Base-by-base conservation (phyloP, 2,888 invertebrate species). In the Morpho achilles region DNA sequence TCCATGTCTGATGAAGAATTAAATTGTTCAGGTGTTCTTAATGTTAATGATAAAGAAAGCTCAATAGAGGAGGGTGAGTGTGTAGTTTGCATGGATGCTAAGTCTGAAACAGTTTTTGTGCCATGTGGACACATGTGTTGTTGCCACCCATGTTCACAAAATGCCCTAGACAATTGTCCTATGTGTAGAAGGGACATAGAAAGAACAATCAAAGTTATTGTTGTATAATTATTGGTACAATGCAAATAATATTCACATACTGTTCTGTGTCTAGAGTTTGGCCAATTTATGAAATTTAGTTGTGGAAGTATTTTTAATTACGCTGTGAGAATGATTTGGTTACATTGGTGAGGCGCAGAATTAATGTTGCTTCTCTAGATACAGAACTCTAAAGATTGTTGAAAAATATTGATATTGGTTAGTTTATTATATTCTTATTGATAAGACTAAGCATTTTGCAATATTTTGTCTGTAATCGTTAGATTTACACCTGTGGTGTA, bases 111-210 rank as follows among this genome's bases (percentile, higher is more conserved):
- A 54, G 94, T 97, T 72, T 96, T 96, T 89, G 92, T 97, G 69
- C 96, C 96, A 57, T 97, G 97, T 78, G 97, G 97, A 58, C 97
- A 97, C 81, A 93, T 96, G 75, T 97, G 97, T 76, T 95, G 95
- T 76, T 97, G 97, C 81, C 81, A 91, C 54, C 77, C 80, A 53
- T 97, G 97, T 85, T 93, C 95, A 52, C 77, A 82, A 63, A 85
- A 87, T 69, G 84, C 92, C 32, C 82, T 95, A 59, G 76, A 80
- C 2, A 86, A 85, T 61, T 97, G 97, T 81, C 97, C 97, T 7
- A 92, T 97, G 92, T 97, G 97, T 77, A 92, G 97, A 73, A 91
- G 91, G 61, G 74, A 70, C 41, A 95, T 97, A 69, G 92, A 94
- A 68, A 92, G 93, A 71, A 95, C 92, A 86, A 94, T 96, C 66